Conservation (phyloP, 2,797 vertebrate genomes). For the Sparus aurata region DNA sequence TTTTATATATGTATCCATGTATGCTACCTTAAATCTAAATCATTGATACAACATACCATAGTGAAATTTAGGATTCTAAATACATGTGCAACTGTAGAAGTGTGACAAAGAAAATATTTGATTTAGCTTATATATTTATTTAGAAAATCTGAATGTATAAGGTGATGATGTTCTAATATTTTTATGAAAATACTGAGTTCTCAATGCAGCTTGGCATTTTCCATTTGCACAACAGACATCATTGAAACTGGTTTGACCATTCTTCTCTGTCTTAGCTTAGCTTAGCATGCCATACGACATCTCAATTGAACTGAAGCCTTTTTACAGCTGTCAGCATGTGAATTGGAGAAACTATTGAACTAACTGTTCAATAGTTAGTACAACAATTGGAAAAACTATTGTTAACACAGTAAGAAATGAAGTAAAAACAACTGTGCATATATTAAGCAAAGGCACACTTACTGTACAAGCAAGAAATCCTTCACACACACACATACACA, state of each 20-base stretch:
- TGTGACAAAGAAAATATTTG: background rate
- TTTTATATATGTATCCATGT: background rate
- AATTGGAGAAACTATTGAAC: too few species aligned
- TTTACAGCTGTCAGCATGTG: background rate
- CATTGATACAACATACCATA: background rate
- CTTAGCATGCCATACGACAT: background rate
- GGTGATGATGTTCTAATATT: background rate
- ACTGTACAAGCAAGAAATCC: slow-evolving; percentile 27
- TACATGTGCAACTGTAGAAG: too few species aligned
- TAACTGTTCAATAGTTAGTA: too few species aligned
- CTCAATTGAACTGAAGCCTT: background rate
- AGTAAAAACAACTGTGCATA: background rate
- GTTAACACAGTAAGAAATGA: background rate
- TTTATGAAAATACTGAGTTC: background rate
- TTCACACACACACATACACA: background rate
- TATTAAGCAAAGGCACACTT: slow-evolving; percentile 36
- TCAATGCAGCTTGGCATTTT: too few species aligned
- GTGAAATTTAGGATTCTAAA: background rate
- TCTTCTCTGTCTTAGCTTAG: background rate
- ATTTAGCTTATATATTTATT: background rate
- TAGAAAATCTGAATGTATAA: background rate
- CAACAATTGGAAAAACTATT: background rate
- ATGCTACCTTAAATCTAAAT: background rate
- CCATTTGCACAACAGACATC: too few species aligned
- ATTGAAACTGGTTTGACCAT: too few species aligned